Base-by-base conservation (phyloP, 2,888 invertebrate genomes). In the Gerris lacustris region DNA sequence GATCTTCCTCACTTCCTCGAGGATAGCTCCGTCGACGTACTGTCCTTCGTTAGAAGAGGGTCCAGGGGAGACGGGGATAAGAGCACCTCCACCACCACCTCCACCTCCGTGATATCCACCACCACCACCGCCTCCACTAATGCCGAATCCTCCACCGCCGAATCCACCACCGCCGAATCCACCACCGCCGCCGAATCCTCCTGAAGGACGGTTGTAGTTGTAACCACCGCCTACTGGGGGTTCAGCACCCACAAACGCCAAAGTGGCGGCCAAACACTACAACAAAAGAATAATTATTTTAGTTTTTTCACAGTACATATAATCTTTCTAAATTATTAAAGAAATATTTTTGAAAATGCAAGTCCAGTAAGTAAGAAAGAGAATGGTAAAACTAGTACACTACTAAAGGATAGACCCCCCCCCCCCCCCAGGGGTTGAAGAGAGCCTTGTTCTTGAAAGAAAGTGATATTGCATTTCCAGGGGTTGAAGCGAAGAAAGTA, bases 1-100 rank as follows among this genome's bases (percentile, higher is more conserved):
- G 82, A 92, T 91, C 81, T 91, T 90, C 77, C 91, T 88, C 79
- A 92, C 87, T 67, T 75, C 73, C 79, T 92, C 92, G 75, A 92
- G 85, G 76, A 92, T 86, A 75, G 87, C 87, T 55, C 85, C 84
- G 82, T 92, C 92, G 76, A 92, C 91, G 81, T 88, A 86, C 78
- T 90, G 90, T 74, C 92, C 92, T 80, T 92, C 92, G 77, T 86
- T 89, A 77, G 91, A 90, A 80, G 90, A 89, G 83, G 86, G 87
- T 76, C 92, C 92, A 76, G 87, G 86, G 77, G 89, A 86, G 70
- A 91, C 91, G 76, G 89, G 86, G 75, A 86, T 86, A 83, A 88
- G 90, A 77, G 88, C 88, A 75, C 89, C 88, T 31, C 79, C 79
- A 44, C 80, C 80, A 71, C 79, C 78, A 73, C 73, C 77, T 73